These are phyloP conservation scores for Euura lappo DNA, from an alignment of 1,140 invertebrate genomes.

Conservation along the genomic window DNA sequence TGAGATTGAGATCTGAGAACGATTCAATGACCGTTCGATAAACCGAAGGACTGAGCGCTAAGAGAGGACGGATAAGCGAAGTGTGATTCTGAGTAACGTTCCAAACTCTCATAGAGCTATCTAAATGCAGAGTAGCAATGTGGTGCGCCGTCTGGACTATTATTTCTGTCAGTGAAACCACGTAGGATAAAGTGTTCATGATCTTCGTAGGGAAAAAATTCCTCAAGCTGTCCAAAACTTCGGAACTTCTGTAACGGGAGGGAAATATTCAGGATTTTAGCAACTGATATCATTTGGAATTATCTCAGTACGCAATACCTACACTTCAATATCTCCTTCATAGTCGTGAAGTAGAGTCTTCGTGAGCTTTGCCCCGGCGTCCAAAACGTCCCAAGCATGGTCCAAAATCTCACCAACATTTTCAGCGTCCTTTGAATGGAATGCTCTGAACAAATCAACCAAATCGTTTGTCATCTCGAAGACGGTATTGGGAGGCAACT, in stretches of 20 bases:
- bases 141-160: conserved; percentile 44
- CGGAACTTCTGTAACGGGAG: conserved; percentile 28
- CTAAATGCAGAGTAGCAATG: conserved; percentile 42
- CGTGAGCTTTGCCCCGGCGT: conserved; percentile 41
- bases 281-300: background rate
- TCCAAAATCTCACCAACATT: conserved; percentile 39
- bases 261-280: background rate
- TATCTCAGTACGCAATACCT: conserved; percentile 11
- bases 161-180: conserved; percentile 40
- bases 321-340: conserved; percentile 34
- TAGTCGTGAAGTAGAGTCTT: conserved; percentile 39
- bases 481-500: background rate
- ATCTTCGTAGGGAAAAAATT: conserved; percentile 39
- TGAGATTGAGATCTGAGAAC: conserved; percentile 39
- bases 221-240: conserved; percentile 39
- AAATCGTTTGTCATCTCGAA: background rate
- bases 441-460: background rate
- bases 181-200: conserved; percentile 40
- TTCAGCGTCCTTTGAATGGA: background rate
- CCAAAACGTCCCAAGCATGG: conserved; percentile 32
- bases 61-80: conserved; percentile 38
- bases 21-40: conserved; percentile 40
- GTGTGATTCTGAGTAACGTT: conserved; percentile 38
- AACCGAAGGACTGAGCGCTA: conserved; percentile 39
- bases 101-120: conserved; percentile 36